phyloP scores from a whole-genome alignment of 2,888 invertebrate genomes.

The Leptogaster cylindrica region DNA sequence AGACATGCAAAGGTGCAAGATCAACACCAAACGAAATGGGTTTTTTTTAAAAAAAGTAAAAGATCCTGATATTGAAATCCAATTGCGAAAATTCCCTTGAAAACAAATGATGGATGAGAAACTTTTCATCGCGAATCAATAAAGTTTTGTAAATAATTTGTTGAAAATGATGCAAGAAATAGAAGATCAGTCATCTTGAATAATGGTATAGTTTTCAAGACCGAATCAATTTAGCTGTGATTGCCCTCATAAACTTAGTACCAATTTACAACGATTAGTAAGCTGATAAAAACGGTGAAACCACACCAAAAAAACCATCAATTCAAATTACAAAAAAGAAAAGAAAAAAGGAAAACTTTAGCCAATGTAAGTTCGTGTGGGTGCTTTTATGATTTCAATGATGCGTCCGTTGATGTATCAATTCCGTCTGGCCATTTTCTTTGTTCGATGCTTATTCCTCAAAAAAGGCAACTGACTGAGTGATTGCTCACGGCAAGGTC shows the following conservation, averaged over 20 bases:
- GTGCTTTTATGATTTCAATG: constrained; percentile 26
- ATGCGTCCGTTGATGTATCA: constrained; percentile 2
- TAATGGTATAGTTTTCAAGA: constrained; percentile 17
- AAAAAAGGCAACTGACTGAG: constrained; percentile 24
- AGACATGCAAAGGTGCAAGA: too few species aligned
- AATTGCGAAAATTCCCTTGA: too few species aligned
- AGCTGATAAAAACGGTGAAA: neutral
- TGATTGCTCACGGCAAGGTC: constrained; percentile 33
- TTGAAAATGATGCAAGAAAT: too few species aligned
- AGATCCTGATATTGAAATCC: too few species aligned
- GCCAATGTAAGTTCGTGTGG: too few species aligned
- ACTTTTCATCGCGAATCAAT: too few species aligned
- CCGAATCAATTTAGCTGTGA: constrained; percentile 33
- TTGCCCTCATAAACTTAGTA: constrained; percentile 28
- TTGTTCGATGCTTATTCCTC: constrained; percentile 1
- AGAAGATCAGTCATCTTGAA: constrained; percentile 6
- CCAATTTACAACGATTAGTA: constrained; percentile 26
- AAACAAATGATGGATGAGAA: too few species aligned
- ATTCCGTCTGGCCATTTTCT: constrained; percentile 25
- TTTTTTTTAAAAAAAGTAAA: too few species aligned
- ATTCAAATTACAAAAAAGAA: neutral
- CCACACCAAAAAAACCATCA: too few species aligned
- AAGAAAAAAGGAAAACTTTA: neutral
- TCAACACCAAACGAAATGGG: too few species aligned
- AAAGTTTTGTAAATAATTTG: too few species aligned